These are phyloP conservation scores for Eurypyga helias DNA, from an alignment of 2,113 vertebrate genomes.

Conservation along the genomic window DNA sequence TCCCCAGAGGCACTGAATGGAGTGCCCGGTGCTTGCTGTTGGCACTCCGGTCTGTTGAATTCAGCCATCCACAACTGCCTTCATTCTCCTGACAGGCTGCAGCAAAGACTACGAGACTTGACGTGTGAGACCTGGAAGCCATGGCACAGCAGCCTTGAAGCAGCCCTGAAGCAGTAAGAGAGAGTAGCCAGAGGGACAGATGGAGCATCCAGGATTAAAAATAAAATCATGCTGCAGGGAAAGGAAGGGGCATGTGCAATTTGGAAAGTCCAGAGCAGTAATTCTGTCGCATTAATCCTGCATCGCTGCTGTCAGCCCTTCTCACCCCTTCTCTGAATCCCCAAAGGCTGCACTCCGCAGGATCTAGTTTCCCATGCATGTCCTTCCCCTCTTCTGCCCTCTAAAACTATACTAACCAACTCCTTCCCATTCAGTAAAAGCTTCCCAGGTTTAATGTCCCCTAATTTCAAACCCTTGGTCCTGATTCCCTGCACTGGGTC, in stretches of 20 bases:
- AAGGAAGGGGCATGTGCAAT: constrained; percentile 30
- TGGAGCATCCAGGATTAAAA: constrained; percentile 59
- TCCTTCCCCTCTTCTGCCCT: background rate
- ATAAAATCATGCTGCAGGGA: constrained; percentile 45
- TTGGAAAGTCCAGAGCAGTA: constrained; percentile 35
- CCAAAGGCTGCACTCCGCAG: background rate
- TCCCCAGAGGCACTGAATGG: constrained; percentile 4
- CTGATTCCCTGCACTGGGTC: background rate
- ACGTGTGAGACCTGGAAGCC: constrained; percentile 11
- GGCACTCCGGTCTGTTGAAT: background rate
- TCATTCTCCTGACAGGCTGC: background rate
- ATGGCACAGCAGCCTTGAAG: constrained; percentile 40
- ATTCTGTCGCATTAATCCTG: background rate
- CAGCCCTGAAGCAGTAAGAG: constrained; percentile 60
- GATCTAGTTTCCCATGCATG: constrained; percentile 3
- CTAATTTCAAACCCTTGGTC: background rate
- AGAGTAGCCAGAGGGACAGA: constrained; percentile 61
- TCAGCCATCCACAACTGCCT: constrained; percentile 6
- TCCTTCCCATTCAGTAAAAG: background rate
- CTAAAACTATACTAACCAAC: background rate
- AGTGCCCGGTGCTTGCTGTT: background rate
- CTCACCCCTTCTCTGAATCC: constrained; percentile 17
- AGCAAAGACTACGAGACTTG: constrained; percentile 47
- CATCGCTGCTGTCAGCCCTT: background rate
- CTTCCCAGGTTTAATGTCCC: background rate